Conservation (phyloP, 1,140 invertebrate genomes). For the Drosophila kepulauana region DNA sequence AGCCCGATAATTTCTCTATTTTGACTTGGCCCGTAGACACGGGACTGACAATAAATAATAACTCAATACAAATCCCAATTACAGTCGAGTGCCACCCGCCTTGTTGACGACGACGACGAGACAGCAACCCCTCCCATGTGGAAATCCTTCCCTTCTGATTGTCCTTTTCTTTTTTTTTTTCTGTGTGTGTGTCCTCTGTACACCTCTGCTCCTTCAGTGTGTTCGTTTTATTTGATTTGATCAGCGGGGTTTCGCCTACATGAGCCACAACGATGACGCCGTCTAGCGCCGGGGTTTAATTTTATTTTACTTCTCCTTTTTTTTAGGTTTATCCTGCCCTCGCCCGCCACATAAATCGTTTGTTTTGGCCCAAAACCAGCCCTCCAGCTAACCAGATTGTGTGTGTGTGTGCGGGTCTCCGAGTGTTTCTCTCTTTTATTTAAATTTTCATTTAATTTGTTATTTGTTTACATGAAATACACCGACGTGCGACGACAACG, state of each 20-base stretch:
- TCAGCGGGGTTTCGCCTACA: conserved; percentile 83
- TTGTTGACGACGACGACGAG: conserved; percentile 40
- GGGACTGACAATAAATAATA: conserved; percentile 78
- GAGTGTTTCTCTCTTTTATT: conserved; percentile 62
- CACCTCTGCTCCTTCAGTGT: conserved; percentile 36
- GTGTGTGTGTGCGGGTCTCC: conserved; percentile 36
- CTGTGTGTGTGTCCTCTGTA: conserved; percentile 46
- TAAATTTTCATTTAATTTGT: conserved; percentile 84
- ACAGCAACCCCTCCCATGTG: conserved; percentile 52
- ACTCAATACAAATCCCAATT: conserved; percentile 84
- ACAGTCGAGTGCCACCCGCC: conserved; percentile 78
- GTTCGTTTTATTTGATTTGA: conserved; percentile 82
- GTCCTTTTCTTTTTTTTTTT: conserved; percentile 59
- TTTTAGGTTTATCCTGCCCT: conserved; percentile 72
- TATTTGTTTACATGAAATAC: conserved; percentile 83
- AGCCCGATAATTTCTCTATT: conserved; percentile 80
- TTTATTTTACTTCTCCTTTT: conserved; percentile 43
- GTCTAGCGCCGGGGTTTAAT: conserved; percentile 57
- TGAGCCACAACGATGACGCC: conserved; percentile 58
- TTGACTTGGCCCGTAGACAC: conserved; percentile 52
- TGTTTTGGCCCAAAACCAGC: conserved; percentile 45
- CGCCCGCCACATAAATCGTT: conserved; percentile 75
- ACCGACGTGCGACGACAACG: conserved; percentile 73
- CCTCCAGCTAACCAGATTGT: conserved; percentile 20
- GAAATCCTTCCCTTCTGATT: conserved; percentile 73